Evolutionary conservation across 2,113 vertebrate genomes (phyloP).

Genomic region (Erinaceus europaeus): DNA sequence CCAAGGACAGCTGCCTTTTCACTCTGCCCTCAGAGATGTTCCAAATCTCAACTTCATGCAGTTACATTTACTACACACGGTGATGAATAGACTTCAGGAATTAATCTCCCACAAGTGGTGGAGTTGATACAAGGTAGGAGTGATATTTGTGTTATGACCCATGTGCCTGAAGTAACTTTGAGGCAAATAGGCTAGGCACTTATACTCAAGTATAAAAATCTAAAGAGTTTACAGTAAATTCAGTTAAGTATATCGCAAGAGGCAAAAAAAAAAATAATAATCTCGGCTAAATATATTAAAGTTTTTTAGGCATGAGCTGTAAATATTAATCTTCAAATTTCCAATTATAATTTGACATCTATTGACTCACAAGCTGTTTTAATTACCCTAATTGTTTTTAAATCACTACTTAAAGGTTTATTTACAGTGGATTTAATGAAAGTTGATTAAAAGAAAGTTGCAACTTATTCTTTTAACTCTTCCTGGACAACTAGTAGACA

Average conservation of each 20-base stretch:
- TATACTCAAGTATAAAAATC: not conserved
- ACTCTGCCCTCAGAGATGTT: not conserved
- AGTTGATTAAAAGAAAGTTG: constrained; percentile 1
- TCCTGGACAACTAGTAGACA: not conserved
- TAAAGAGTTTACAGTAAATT: not conserved
- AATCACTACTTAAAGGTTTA: constrained; percentile 28
- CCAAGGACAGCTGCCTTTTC: not conserved
- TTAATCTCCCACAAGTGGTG: not conserved
- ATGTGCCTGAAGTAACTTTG: not conserved
- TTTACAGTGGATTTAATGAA: constrained; percentile 22
- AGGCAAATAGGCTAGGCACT: not conserved
- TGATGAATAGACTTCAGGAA: not conserved
- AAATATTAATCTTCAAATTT: constrained; percentile 38
- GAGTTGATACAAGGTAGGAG: not conserved
- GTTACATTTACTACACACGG: not conserved
- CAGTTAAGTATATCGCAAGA: not conserved
- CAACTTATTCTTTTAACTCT: not conserved
- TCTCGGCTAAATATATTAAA: not conserved
- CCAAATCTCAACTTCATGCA: constrained; percentile 25
- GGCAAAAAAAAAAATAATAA: not conserved
- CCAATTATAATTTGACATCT: not conserved
- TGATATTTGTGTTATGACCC: not conserved
- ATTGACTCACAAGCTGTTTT: not conserved
- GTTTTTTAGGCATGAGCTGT: not conserved
- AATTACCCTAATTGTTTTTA: constrained; percentile 1